Evolutionary conservation across 2,113 vertebrate genomes (phyloP).

Genomic region (Eptesicus fuscus): DNA sequence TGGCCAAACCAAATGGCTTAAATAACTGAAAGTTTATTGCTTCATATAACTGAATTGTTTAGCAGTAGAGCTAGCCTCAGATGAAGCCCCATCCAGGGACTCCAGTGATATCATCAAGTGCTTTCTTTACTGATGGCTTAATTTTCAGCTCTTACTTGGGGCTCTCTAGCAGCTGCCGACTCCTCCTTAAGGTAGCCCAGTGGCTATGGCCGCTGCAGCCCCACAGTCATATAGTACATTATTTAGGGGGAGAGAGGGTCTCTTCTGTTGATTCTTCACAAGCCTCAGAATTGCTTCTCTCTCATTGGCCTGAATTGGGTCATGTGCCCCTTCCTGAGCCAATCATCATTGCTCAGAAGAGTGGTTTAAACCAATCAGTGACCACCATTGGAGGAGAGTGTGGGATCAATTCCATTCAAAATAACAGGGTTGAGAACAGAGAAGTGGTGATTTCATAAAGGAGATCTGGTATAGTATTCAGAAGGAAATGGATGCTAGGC

Average conservation of each 20-base stretch:
- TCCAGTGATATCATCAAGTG: too few species aligned
- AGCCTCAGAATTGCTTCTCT: not conserved
- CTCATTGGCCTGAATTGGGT: not conserved
- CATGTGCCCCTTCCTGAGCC: not conserved
- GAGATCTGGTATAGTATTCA: not conserved
- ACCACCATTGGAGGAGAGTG: not conserved
- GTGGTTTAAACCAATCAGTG: not conserved
- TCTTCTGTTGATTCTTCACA: not conserved
- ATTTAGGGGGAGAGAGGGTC: not conserved
- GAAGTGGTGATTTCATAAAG: not conserved
- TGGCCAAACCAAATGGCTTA: not conserved
- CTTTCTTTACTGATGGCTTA: not conserved
- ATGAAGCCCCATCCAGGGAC: not conserved
- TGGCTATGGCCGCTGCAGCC: not conserved
- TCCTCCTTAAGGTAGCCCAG: not conserved
- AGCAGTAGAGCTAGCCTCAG: not conserved
- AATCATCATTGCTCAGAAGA: not conserved
- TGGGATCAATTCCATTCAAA: not conserved
- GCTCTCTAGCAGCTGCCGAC: not conserved
- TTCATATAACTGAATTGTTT: not conserved
- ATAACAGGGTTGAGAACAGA: not conserved
- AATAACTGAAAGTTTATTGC: not conserved
- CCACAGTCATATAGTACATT: not conserved
- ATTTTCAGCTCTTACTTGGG: not conserved
- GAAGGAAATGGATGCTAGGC: not conserved